A percentile compares a stretch with the other conserved stretches of the same genome.
Evolutionary conservation across 1,140 invertebrate species (phyloP).

Genomic region (Archegozetes longisetosus): DNA sequence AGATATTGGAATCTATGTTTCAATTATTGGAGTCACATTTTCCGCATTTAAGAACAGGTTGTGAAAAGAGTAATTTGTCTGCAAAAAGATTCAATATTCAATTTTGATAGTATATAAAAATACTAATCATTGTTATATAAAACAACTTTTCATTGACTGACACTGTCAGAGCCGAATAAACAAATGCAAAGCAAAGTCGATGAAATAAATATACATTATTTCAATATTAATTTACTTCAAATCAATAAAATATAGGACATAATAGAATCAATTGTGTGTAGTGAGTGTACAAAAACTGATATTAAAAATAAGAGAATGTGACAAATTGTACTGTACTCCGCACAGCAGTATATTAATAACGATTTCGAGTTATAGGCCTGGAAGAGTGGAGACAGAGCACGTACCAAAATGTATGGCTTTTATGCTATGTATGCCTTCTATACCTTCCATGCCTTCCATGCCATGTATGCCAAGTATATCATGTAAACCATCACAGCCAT

Average conservation of each 20-base stretch:
- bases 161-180: background rate
- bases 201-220: background rate
- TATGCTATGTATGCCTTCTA: too few relatives aligned
- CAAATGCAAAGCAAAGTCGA: background rate
- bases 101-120: too few relatives aligned
- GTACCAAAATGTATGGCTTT: background rate
- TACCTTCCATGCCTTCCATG: background rate
- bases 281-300: background rate
- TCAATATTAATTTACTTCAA: background rate
- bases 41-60: too few relatives aligned
- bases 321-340: background rate
- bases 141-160: too few relatives aligned
- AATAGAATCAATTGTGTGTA: background rate
- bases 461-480: too few relatives aligned
- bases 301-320: background rate
- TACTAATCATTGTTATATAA: too few relatives aligned
- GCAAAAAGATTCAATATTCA: too few relatives aligned
- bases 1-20: too few relatives aligned
- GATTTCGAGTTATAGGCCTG: background rate
- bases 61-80: too few relatives aligned
- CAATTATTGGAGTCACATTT: too few relatives aligned
- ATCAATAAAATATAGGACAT: background rate
- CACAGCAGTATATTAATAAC: background rate
- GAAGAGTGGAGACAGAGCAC: too few relatives aligned
- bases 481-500: too few relatives aligned